phyloP scores from a whole-genome alignment of 2,797 vertebrate genomes.

The Muscicapa comitata region DNA sequence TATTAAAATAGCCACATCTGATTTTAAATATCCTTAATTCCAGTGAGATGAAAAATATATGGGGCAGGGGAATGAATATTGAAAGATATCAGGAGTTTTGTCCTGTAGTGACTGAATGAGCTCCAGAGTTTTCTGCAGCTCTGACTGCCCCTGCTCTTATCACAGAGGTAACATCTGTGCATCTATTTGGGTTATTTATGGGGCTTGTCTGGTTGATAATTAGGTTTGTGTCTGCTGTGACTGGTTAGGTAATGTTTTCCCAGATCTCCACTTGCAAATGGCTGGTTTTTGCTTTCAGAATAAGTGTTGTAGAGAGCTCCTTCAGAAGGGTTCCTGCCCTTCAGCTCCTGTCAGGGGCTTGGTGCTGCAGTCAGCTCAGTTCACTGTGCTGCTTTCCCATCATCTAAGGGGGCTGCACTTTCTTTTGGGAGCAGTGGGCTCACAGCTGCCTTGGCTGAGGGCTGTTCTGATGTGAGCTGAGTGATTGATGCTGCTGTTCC shows the following conservation, averaged over 20 bases:
- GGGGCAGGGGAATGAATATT: background rate
- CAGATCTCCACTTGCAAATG: background rate
- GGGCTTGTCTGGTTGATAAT: background rate
- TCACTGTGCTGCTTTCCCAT: background rate
- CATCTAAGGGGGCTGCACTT: background rate
- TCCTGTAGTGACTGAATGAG: background rate
- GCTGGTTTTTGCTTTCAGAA: background rate
- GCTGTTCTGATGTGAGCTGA: background rate
- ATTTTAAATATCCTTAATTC: background rate
- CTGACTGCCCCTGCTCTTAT: background rate
- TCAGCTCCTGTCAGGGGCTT: background rate
- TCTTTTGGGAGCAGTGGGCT: background rate
- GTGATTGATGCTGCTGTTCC: background rate
- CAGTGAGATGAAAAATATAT: background rate
- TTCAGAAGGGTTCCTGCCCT: background rate
- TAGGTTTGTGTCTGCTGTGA: background rate
- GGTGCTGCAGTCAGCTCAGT: background rate
- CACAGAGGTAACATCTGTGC: background rate
- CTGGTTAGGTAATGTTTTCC: background rate
- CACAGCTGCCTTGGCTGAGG: background rate
- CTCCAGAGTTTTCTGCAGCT: background rate
- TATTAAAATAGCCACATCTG: background rate
- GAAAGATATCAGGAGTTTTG: background rate
- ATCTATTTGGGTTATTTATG: background rate
- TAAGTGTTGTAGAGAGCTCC: background rate